phyloP scores from a whole-genome alignment of 2,113 vertebrate genomes.

The Cyprinodon tularosa region DNA sequence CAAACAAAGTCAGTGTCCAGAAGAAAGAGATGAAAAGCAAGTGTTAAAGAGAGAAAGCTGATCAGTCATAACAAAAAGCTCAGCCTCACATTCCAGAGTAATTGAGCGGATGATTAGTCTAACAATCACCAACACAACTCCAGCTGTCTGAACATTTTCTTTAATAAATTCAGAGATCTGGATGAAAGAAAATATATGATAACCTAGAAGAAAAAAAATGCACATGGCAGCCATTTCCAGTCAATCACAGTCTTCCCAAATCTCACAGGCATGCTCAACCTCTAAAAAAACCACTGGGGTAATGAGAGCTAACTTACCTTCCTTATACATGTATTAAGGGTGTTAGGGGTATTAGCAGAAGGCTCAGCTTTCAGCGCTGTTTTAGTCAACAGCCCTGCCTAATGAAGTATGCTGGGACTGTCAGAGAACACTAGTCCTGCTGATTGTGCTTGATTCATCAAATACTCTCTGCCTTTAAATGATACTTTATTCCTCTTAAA shows the following conservation, averaged over 20 bases:
- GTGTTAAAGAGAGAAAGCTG: conserved; percentile 48
- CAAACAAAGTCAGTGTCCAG: conserved; percentile 17
- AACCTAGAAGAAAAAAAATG: conserved; percentile 48
- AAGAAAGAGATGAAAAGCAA: conserved; percentile 41
- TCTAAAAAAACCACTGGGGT: conserved; percentile 61
- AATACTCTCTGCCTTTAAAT: conserved; percentile 47
- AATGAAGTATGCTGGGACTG: conserved; percentile 72
- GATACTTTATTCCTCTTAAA: conserved; percentile 45
- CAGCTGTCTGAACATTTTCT: conserved; percentile 81
- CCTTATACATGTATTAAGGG: conserved; percentile 58
- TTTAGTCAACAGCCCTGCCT: conserved; percentile 69
- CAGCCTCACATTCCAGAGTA: conserved; percentile 82
- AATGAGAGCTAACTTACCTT: conserved; percentile 70
- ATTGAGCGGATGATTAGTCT: conserved; percentile 85
- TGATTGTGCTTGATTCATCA: conserved; percentile 57
- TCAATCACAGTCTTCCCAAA: conserved; percentile 43
- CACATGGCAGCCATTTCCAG: conserved; percentile 64
- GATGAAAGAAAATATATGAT: conserved; percentile 16
- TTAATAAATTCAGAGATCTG: conserved; percentile 77
- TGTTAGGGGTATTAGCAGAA: conserved; percentile 55
- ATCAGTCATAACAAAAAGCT: conserved; percentile 81
- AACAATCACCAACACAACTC: conserved; percentile 81
- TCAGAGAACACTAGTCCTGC: conserved; percentile 60
- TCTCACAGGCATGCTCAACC: conserved; percentile 57
- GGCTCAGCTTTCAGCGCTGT: conserved; percentile 64